Conservation (phyloP, 2,888 invertebrate genomes). For the Rhamphomyia laevipes region DNA sequence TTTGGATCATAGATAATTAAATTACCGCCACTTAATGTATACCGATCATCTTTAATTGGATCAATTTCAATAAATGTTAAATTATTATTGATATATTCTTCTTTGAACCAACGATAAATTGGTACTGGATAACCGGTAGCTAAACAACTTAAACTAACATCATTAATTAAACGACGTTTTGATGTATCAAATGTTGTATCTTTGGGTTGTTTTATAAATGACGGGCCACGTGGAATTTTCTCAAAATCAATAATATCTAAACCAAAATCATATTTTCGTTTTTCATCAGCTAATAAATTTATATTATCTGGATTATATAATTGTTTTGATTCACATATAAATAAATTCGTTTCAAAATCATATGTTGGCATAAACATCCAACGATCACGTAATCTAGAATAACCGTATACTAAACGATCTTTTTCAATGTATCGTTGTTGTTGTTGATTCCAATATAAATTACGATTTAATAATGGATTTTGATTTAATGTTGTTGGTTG, state of each 20-base stretch:
- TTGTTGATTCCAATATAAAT: constrained; percentile 17
- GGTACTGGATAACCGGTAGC: constrained; percentile 85
- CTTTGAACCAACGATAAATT: constrained; percentile 79
- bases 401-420: constrained; percentile 71
- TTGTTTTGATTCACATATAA: constrained; percentile 63
- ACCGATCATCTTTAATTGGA: constrained; percentile 59
- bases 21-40: constrained; percentile 83
- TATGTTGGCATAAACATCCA: constrained; percentile 78
- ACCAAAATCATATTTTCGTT: constrained; percentile 76
- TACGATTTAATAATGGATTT: not conserved
- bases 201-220: constrained; percentile 72
- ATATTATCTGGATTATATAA: constrained; percentile 47
- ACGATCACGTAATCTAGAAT: constrained; percentile 54
- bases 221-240: constrained; percentile 77
- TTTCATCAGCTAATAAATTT: constrained; percentile 60
- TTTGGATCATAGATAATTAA: constrained; percentile 79
- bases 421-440: constrained; percentile 36
- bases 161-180: constrained; percentile 54
- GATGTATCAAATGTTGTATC: constrained; percentile 75
- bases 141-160: constrained; percentile 66
- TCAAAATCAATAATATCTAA: constrained; percentile 67
- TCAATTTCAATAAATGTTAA: constrained; percentile 62
- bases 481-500: constrained; percentile 15
- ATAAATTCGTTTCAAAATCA: constrained; percentile 64
- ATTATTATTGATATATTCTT: constrained; percentile 71